Percentiles rank a stretch among this genome's conserved stretches.
These are phyloP conservation scores for Aethes cnicana DNA, from an alignment of 2,888 invertebrate genomes.

Conservation along the genomic window DNA sequence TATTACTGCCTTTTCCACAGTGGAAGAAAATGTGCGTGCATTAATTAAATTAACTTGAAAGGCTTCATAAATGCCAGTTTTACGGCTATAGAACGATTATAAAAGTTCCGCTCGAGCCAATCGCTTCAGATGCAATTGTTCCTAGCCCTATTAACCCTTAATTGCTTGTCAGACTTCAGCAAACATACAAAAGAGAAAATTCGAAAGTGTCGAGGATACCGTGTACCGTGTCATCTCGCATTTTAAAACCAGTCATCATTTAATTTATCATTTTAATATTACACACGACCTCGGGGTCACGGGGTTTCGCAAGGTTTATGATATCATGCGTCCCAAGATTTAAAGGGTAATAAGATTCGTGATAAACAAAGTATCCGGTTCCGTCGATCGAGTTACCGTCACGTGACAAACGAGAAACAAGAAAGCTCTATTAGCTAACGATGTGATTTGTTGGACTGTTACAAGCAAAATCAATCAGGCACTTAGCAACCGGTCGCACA, in stretches of 20 bases:
- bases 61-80: conserved; percentile 28
- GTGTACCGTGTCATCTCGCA: conserved; percentile 63
- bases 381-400: conserved; percentile 18
- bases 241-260: conserved; percentile 69
- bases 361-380: background rate
- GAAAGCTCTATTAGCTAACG: conserved; percentile 23
- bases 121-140: conserved; percentile 25
- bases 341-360: background rate
- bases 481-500: conserved; percentile 27
- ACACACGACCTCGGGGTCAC: conserved; percentile 47
- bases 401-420: conserved; percentile 21
- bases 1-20: conserved; percentile 11
- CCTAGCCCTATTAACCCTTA: conserved; percentile 25
- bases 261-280: conserved; percentile 71
- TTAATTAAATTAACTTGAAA: conserved; percentile 30
- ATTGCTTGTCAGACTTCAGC: conserved; percentile 23
- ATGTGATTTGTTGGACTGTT: conserved; percentile 25
- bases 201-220: conserved; percentile 66
- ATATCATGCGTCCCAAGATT: conserved; percentile 18
- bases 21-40: conserved; percentile 22
- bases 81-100: conserved; percentile 25
- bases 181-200: conserved; percentile 51
- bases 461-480: conserved; percentile 26
- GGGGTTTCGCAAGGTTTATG: conserved; percentile 21
- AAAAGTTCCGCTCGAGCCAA: conserved; percentile 14